phyloP scores from a whole-genome alignment of 1,140 invertebrate species.

The Dermatophagoides farinae region DNA sequence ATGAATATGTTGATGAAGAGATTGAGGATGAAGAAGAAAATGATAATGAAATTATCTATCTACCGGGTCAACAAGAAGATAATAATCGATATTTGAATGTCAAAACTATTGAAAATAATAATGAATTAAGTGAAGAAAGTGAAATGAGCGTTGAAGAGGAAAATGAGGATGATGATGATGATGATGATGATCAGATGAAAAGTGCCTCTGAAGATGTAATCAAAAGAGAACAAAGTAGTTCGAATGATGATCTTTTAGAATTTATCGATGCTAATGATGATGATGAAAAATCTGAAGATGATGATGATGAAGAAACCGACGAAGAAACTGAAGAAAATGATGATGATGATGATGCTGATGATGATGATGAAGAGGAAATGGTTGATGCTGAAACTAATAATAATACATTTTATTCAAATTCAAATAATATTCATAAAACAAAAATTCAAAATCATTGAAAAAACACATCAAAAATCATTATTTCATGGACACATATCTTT shows the following conservation, averaged over 20 bases:
- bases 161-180: slow-evolving; percentile 25
- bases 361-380: slow-evolving; percentile 27
- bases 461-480: too few relatives aligned
- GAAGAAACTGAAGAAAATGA: not conserved
- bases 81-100: too few relatives aligned
- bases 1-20: not conserved
- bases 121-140: not conserved
- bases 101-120: not conserved
- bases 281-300: not conserved
- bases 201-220: not conserved
- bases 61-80: too few relatives aligned
- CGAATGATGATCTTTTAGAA: not conserved
- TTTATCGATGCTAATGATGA: not conserved
- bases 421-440: not conserved
- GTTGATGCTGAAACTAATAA: not conserved
- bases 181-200: not conserved
- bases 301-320: slow-evolving; percentile 3
- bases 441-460: not conserved
- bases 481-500: too few relatives aligned
- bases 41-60: too few relatives aligned
- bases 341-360: slow-evolving; percentile 24
- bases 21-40: not conserved
- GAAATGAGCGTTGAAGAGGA: slow-evolving; percentile 37
- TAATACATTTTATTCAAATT: not conserved
- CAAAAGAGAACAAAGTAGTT: not conserved